Evolutionary conservation across 2,797 vertebrate genomes (phyloP).

Genomic region (Perodicticus potto): DNA sequence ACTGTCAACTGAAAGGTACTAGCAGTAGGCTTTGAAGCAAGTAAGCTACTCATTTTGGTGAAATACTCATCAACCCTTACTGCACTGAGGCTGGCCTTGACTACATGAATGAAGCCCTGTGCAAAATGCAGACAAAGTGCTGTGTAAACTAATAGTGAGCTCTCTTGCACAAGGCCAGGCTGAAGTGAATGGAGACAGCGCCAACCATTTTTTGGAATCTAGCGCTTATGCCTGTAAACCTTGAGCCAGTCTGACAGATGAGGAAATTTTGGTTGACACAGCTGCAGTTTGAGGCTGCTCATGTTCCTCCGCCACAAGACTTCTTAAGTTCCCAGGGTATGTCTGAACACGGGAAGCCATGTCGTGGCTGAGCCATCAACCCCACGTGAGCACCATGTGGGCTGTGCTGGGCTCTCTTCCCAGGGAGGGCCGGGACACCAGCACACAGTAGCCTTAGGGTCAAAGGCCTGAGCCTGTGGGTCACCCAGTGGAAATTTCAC

Average conservation of each 20-base stretch:
- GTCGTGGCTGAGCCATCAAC: too few species aligned
- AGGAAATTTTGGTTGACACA: background rate
- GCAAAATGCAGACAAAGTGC: background rate
- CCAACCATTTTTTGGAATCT: background rate
- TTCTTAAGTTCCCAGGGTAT: too few species aligned
- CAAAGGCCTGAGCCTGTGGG: background rate
- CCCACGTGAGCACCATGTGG: background rate
- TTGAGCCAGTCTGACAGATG: background rate
- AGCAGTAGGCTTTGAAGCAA: slow-evolving; percentile 19
- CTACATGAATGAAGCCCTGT: background rate
- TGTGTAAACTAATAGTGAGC: background rate
- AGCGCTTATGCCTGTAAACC: background rate
- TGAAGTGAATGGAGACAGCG: slow-evolving; percentile 30
- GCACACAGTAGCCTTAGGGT: background rate
- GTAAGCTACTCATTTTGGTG: background rate
- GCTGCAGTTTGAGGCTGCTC: background rate
- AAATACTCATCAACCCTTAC: slow-evolving; percentile 51
- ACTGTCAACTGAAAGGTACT: background rate
- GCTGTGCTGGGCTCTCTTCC: background rate
- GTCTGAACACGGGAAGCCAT: too few species aligned
- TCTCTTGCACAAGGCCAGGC: slow-evolving; percentile 45
- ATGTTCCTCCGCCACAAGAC: background rate
- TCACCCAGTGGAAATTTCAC: slow-evolving; percentile 25
- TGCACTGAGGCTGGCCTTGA: background rate
- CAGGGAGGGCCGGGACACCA: background rate